Base-by-base conservation (phyloP, 2,888 invertebrate species). In the Scaeva pyrastri region DNA sequence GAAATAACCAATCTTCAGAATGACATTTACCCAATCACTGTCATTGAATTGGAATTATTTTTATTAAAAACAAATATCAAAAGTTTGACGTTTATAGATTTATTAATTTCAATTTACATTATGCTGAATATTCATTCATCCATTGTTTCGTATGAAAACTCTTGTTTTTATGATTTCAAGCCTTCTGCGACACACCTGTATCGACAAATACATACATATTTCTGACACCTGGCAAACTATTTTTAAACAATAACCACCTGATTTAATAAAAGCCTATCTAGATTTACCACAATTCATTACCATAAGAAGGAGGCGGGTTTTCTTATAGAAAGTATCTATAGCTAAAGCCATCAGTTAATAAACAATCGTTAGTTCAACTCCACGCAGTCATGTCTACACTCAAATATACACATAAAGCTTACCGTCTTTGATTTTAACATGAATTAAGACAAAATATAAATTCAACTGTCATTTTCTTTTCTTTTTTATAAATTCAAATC, bases 401-500 rank as follows among this genome's bases (percentile, higher is more conserved):
- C 68, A 52, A 39, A 68, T 39, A 70, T 70, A 70, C 62, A 48
- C 60, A 73, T 73, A 39, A 41, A 77, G 43, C 70, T 41, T 19
- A 77, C 60, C 70, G 62, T 62, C 39, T 55, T 66, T 64, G 78
- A 78, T 56, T 78, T 64, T 45, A 72, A 19, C 39, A 78, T 72
- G 72, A 78, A 78, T 78, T 64, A 78, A 41, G 21, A 64, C 52
- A 62, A 55, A 72, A 71, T 62, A 62, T 62, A 62, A 71, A 60
- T 68, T 68, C 31, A 26, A 73, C 21, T 36, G 39, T 66, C 74
- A 74, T 62, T 39, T 60, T 60, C 26, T 39, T 23, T n/a, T 21
- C 2, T 16, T 2, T 45, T 23, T 8, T n/a, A 23, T 43, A 62
- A 70, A 41, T 71, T 52, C 31, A 62, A 50, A 39, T 11, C 62